Base-by-base conservation (phyloP, 2,113 vertebrate genomes). In the Tragelaphus scriptus region DNA sequence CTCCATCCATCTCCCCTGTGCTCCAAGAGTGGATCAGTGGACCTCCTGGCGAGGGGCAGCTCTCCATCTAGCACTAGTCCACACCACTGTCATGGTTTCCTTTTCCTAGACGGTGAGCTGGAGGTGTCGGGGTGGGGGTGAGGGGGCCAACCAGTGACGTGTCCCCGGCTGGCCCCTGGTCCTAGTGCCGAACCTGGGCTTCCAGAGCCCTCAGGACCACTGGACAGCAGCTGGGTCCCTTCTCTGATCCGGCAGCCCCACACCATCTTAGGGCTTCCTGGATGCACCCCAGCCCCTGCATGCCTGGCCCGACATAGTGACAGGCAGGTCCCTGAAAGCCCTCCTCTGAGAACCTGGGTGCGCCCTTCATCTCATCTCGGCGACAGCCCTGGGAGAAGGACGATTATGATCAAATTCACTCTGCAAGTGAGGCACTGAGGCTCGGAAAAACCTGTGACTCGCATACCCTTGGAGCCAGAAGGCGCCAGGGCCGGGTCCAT, bases 221-320 rank as follows among this genome's bases (percentile, higher is more conserved):
- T 40, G 25, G 63, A 40, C 23, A 15, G 16, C 63, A 26, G 49
- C 51, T 7, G 5, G 32, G 77, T 85, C 63, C 97, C 79, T 44
- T 47, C 49, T 82, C 58, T 85, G 81, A 88, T 56, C 82, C 65
- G 2, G 25, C 94, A 94, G 88, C 85, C 77, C 88, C 65, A 13
- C 94, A 44, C 77, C 53, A 77, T 84, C 12, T 36, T 40, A 8
- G 36, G 26, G 36, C 28, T 63, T 71, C 49, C 88, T 75, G 10
- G 0, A 96, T 8, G 1, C 55, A 71, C 85, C 85, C 88, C 91
- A n/a, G 6, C 23, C 63, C 49, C 51, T 19, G n/a, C 23, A 28
- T 2, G 2, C 23, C 23, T 1, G 7, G 51, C 81, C 51, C 1
- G 1, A 55, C 2, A 0, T 15, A 26, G 53, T 4, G n/a, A 56